Percentiles rank a stretch among this genome's conserved stretches.
These are phyloP conservation scores for Toxotes jaculatrix DNA, from an alignment of 2,113 vertebrate species.

Conservation along the genomic window DNA sequence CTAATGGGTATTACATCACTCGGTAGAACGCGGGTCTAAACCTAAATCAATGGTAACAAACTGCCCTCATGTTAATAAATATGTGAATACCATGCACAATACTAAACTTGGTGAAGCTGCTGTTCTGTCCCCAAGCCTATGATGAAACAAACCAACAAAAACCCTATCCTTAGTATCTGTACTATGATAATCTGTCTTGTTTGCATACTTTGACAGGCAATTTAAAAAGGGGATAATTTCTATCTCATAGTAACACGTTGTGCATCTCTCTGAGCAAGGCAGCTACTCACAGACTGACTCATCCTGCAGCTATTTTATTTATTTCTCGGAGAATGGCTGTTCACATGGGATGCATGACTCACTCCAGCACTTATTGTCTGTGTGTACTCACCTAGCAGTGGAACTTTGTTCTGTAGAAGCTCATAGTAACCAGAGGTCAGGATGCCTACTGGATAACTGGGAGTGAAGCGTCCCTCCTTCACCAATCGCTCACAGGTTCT, in stretches of 20 bases:
- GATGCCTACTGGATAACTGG: slow-evolving; percentile 94
- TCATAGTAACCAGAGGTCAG: slow-evolving; percentile 96
- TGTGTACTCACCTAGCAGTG: slow-evolving; percentile 92
- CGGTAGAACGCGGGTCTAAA: not conserved
- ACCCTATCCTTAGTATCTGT: not conserved
- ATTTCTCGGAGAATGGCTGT: slow-evolving; percentile 16
- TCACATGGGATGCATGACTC: slow-evolving; percentile 28
- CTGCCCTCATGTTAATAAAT: not conserved
- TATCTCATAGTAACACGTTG: not conserved
- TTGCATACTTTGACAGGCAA: not conserved
- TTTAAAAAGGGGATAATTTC: not conserved
- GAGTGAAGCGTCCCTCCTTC: slow-evolving; percentile 95
- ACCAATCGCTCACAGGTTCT: slow-evolving; percentile 96
- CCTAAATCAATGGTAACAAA: not conserved
- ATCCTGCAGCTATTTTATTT: slow-evolving; percentile 63
- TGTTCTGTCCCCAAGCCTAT: not conserved
- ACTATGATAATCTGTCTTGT: not conserved
- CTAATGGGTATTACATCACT: slow-evolving; percentile 25
- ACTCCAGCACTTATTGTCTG: slow-evolving; percentile 15
- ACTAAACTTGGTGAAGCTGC: not conserved
- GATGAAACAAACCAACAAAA: not conserved
- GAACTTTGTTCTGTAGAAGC: slow-evolving; percentile 98
- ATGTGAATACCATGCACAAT: not conserved
- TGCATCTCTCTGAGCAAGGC: not conserved
- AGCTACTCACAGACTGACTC: slow-evolving; percentile 56